Evolutionary conservation across 53 echinoderm and acorn worm genomes (phyloP).

Genomic region (Arbacia lixula): DNA sequence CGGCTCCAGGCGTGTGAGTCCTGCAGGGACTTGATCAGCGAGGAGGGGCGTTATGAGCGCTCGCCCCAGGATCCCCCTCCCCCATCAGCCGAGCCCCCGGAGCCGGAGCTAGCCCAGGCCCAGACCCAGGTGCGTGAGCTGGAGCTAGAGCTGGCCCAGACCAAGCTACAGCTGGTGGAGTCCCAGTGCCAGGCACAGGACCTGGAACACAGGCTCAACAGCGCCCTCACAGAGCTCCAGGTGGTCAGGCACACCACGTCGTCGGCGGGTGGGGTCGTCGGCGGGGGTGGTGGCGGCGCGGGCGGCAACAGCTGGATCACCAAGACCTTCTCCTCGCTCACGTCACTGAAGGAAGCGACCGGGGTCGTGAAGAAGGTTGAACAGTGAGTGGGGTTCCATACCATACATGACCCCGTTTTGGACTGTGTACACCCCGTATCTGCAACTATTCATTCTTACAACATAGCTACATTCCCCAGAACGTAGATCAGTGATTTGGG

Average conservation of each 20-base stretch:
- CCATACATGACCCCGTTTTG: too few relatives aligned
- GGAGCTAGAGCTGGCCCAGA: constrained; percentile 93
- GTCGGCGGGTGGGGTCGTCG: not conserved
- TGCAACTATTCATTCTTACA: too few relatives aligned
- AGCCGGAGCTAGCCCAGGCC: constrained; percentile 69
- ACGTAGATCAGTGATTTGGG: too few relatives aligned
- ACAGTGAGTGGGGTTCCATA: too few relatives aligned
- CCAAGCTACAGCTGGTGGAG: constrained; percentile 95
- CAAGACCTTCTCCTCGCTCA: constrained; percentile 86
- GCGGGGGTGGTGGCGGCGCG: not conserved
- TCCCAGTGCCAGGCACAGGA: constrained; percentile 93
- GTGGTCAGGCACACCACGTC: constrained; percentile 44
- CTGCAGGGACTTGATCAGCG: constrained; percentile 75
- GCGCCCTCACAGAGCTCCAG: constrained; percentile 76
- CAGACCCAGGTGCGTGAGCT: constrained; percentile 76
- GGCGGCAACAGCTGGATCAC: constrained; percentile 82
- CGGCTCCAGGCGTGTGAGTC: constrained; percentile 74
- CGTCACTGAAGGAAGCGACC: constrained; percentile 84
- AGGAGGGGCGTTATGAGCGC: constrained; percentile 80
- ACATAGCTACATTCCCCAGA: too few relatives aligned
- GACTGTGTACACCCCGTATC: too few relatives aligned
- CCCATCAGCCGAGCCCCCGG: not conserved
- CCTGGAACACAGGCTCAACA: constrained; percentile 87
- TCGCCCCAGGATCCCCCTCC: constrained; percentile 46
- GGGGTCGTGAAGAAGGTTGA: constrained; percentile 67